Evolutionary conservation across 1,140 invertebrate species (phyloP), one percentile per base, ranked within the genome.

Genomic region (Belonocnema kinseyi): DNA sequence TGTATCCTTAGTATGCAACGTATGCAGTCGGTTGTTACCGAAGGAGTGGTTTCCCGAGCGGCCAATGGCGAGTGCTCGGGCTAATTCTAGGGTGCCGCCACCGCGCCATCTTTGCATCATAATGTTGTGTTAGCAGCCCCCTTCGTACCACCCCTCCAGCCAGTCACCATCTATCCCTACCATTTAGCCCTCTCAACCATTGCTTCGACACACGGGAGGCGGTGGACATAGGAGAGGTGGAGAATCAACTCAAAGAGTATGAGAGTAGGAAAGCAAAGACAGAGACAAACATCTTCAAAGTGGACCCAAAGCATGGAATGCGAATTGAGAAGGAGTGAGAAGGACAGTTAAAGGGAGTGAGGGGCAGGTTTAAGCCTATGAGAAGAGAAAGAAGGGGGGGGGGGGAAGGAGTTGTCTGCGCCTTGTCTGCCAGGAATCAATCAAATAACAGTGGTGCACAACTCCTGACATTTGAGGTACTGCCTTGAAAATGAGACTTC

Each of bases 41-140:
- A 91, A 91, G 90, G 90, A 91, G 90, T 91, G 90, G 90, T 91
- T 91, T 90, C 88, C 86, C 78, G 78, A 87, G 85, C 88, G 90
- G 88, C 90, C 90, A 91, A 91, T 91, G 90, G 90, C 90, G 90
- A 91, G 90, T 91, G 88, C 87, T 88, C 87, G 83, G 89, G 88
- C 88, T 91, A 91, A 91, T 91, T 90, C 90, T 91, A 91, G 90
- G 90, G 89, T 90, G 88, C 88, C 85, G 87, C 89, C 85, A 85
- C 88, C 86, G 89, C 90, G 90, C 90, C 90, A 91, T 91, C 90
- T 91, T 91, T 91, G 90, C 90, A 90, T 91, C 88, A 90, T 91
- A 91, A 91, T 90, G 87, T 85, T 85, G 83, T 83, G 87, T 85
- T 89, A 87, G 88, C 85, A 85, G 82, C 82, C 85, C 82, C 72